These are phyloP conservation scores for Triplophysa dalaica DNA, from an alignment of 2,113 vertebrate genomes.

Conservation along the genomic window DNA sequence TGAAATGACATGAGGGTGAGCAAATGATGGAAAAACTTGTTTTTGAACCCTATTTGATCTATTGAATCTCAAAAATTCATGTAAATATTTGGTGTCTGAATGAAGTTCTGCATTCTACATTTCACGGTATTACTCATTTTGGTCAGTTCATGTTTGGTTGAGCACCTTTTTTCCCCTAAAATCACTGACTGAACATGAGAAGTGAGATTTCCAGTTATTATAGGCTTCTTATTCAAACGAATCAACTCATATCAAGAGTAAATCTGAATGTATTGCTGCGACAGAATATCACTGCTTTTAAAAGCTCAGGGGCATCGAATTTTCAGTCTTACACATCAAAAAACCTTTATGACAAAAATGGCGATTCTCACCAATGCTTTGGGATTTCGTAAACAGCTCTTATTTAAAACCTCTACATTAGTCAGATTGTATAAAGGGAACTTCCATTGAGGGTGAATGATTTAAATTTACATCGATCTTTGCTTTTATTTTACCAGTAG, in stretches of 20 bases:
- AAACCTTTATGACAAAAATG: slow-evolving; percentile 18
- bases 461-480: neutral
- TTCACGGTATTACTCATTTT: neutral
- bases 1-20: too few species aligned
- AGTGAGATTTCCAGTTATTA: neutral
- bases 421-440: neutral
- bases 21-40: too few species aligned
- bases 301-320: neutral
- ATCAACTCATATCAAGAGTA: slow-evolving; percentile 7
- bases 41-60: too few species aligned
- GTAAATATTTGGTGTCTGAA: too few species aligned
- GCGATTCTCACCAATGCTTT: neutral
- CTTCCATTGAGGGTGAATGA: neutral
- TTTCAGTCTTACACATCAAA: slow-evolving; percentile 22
- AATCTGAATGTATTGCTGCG: slow-evolving; percentile 2
- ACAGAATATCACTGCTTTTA: neutral
- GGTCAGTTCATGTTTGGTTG: neutral
- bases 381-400: neutral
- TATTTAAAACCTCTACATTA: neutral
- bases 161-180: slow-evolving; percentile 4
- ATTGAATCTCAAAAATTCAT: too few species aligned
- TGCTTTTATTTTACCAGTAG: neutral
- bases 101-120: too few species aligned
- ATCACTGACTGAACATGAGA: neutral
- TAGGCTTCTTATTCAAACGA: neutral